A percentile compares a stretch with the other conserved stretches of the same genome.
Evolutionary conservation across 2,797 vertebrate genomes (phyloP).

Genomic region (Sebastiscus albofasciatus): DNA sequence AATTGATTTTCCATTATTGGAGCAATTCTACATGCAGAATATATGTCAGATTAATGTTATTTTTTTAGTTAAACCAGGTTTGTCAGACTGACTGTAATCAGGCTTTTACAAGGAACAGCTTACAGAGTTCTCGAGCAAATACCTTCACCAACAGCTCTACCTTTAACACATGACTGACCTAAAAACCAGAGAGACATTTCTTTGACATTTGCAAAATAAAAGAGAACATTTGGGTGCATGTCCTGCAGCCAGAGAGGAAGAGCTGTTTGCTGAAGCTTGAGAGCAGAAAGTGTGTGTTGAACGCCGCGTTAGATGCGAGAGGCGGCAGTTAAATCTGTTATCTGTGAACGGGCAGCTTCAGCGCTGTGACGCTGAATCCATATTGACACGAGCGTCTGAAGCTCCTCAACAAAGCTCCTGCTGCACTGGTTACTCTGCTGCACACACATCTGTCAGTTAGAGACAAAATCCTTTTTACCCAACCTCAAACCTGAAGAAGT

Average conservation of each 20-base stretch:
- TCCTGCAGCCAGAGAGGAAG: background rate
- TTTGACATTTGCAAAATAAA: constrained; percentile 3
- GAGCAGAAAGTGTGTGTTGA: background rate
- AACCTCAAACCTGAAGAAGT: background rate
- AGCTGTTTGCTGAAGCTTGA: background rate
- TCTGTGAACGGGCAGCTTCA: background rate
- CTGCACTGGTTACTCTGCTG: constrained; percentile 25
- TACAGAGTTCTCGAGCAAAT: background rate
- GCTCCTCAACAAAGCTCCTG: constrained; percentile 1
- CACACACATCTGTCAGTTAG: background rate
- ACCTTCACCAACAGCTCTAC: background rate
- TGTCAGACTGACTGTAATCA: background rate
- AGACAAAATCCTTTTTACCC: background rate
- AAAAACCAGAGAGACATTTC: background rate
- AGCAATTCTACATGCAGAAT: background rate
- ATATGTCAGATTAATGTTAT: background rate
- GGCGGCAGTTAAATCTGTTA: constrained; percentile 1
- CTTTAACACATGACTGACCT: constrained; percentile 6
- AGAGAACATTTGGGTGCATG: background rate
- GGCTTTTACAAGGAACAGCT: background rate
- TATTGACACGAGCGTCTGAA: constrained; percentile 1
- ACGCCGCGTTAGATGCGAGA: background rate
- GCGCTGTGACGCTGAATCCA: constrained; percentile 23
- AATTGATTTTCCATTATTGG: background rate
- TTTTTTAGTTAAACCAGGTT: background rate